Percentiles rank a stretch among this genome's conserved stretches.
Evolutionary conservation across 2,113 vertebrate genomes (phyloP).

Genomic region (Gopherus flavomarginatus): DNA sequence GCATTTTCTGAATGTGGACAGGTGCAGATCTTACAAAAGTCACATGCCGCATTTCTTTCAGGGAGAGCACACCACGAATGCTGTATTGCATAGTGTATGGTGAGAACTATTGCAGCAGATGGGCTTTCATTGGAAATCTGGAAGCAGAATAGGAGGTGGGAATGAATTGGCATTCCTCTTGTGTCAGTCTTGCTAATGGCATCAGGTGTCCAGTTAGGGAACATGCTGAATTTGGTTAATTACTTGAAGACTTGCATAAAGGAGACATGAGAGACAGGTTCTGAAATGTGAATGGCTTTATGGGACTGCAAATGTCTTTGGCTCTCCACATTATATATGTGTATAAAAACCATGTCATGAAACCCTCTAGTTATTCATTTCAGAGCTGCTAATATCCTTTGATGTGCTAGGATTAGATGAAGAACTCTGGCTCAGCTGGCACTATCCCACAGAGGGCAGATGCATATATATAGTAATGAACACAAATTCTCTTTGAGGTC

Average conservation of each 20-base stretch:
- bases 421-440: constrained; percentile 40
- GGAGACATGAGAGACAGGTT: background rate
- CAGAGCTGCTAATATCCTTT: constrained; percentile 48
- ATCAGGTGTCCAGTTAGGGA: background rate
- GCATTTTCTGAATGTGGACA: background rate
- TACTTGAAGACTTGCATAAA: background rate
- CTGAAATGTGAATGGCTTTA: background rate
- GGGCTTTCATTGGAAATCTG: background rate
- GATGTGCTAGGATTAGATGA: constrained; percentile 65
- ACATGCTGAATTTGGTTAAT: rapidly evolving
- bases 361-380: constrained; percentile 52
- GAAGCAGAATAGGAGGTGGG: background rate
- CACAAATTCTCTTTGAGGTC: constrained; percentile 65
- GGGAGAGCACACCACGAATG: background rate
- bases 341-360: constrained; percentile 63
- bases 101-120: background rate
- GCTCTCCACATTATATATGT: constrained; percentile 19
- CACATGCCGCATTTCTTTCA: background rate
- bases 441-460: constrained; percentile 48
- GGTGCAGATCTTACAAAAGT: background rate
- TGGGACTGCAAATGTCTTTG: constrained; percentile 20
- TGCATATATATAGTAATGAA: constrained; percentile 10
- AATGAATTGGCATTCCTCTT: background rate
- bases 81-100: rapidly evolving
- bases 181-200: background rate